Conservation (phyloP, 2,888 invertebrate genomes). For the Octonoba sinensis region DNA sequence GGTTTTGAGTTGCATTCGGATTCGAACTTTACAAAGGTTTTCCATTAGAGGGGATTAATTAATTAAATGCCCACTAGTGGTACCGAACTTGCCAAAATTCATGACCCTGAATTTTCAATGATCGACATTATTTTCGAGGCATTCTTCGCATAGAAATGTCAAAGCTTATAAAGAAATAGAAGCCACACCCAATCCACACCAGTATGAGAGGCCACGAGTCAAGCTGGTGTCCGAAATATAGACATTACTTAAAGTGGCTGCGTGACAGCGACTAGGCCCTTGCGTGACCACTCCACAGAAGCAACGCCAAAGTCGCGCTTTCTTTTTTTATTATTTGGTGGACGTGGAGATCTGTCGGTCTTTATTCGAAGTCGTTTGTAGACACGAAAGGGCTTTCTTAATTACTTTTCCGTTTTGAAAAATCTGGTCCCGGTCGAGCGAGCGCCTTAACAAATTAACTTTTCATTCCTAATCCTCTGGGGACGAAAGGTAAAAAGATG, state of each 20-base stretch:
- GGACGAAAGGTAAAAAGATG: no score
- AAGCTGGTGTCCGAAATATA: conserved; percentile 48
- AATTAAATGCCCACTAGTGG: no score
- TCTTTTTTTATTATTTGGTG: neutral
- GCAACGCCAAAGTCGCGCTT: conserved; percentile 26
- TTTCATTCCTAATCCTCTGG: no score
- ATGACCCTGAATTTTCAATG: no score
- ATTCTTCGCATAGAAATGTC: conserved; percentile 11
- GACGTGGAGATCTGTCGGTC: conserved; percentile 11
- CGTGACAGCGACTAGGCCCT: conserved; percentile 43
- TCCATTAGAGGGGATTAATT: no score
- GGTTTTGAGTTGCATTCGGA: no score
- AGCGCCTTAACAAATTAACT: no score
- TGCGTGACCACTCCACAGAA: conserved; percentile 38
- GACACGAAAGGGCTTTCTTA: conserved; percentile 49
- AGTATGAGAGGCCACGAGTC: conserved; percentile 18
- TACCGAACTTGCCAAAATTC: no score
- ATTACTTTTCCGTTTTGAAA: conserved; percentile 19
- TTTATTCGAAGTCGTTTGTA: conserved; percentile 52
- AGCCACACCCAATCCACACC: conserved; percentile 19
- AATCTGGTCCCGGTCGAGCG: no score
- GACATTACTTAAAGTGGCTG: conserved; percentile 60
- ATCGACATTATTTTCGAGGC: no score
- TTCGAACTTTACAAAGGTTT: no score
- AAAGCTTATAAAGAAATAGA: conserved; percentile 1